phyloP scores from a whole-genome alignment of 2,113 vertebrate genomes.

The Hemiprocne comata region DNA sequence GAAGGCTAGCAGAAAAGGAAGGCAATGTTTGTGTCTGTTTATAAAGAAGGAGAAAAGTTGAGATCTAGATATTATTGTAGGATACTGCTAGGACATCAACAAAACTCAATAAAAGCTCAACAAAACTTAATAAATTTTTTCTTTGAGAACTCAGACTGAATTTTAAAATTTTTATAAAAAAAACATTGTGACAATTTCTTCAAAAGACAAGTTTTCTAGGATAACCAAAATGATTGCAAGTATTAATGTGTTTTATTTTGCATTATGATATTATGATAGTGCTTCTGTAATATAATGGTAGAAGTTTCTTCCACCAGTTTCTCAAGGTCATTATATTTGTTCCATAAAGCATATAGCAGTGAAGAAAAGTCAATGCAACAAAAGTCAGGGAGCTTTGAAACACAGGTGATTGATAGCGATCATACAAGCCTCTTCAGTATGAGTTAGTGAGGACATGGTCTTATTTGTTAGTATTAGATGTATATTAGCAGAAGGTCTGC shows the following conservation, averaged over 20 bases:
- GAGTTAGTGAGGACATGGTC: background rate
- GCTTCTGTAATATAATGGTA: background rate
- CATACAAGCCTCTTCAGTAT: background rate
- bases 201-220: background rate
- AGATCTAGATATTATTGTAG: background rate
- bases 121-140: too few relatives aligned
- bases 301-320: background rate
- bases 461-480: background rate
- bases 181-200: background rate
- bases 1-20: background rate
- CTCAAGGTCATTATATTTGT: background rate
- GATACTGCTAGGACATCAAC: background rate
- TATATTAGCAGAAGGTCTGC: background rate
- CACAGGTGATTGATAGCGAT: fast-evolving
- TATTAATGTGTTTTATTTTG: background rate
- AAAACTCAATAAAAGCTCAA: background rate
- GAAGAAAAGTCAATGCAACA: background rate
- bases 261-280: background rate
- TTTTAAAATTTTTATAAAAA: background rate
- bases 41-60: background rate
- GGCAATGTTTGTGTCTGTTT: background rate
- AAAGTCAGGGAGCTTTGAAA: background rate
- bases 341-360: background rate
- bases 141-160: background rate
- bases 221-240: background rate